These are phyloP conservation scores for Saimiri boliviensis DNA, from an alignment of 2,113 vertebrate genomes.

Conservation along the genomic window DNA sequence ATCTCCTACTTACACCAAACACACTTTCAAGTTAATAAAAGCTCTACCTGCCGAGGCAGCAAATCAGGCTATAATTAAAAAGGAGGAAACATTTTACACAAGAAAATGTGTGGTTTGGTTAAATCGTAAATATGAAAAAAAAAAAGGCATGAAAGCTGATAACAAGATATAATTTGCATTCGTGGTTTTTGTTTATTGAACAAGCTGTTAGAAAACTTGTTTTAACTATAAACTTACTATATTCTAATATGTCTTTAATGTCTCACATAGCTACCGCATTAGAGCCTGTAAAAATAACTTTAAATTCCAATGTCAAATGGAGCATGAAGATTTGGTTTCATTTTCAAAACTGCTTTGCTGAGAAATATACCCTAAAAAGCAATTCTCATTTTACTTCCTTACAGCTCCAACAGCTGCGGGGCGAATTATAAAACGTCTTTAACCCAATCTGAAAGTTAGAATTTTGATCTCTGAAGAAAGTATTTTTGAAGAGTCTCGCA, in stretches of 20 bases:
- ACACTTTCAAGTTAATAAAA: constrained; percentile 52
- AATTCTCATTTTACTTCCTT: constrained; percentile 72
- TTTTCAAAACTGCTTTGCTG: constrained; percentile 73
- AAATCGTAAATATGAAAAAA: constrained; percentile 28
- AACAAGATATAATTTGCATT: constrained; percentile 31
- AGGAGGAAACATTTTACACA: constrained; percentile 24
- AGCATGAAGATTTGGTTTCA: constrained; percentile 77
- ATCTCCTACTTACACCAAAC: constrained; percentile 24
- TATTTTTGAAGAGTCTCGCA: constrained; percentile 58
- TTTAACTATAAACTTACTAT: constrained; percentile 37
- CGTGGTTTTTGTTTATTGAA: constrained; percentile 41
- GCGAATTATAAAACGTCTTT: constrained; percentile 69
- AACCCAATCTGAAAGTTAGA: constrained; percentile 69
- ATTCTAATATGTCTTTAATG: constrained; percentile 28
- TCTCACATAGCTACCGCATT: background rate
- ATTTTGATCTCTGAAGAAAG: constrained; percentile 71
- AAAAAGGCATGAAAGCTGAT: background rate
- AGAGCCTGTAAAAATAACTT: constrained; percentile 72
- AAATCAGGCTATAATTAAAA: constrained; percentile 52
- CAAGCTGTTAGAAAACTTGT: background rate
- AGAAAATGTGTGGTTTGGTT: constrained; percentile 20
- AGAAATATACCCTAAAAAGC: constrained; percentile 69
- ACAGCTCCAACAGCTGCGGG: constrained; percentile 71
- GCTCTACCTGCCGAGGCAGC: background rate
- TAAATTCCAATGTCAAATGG: constrained; percentile 74